phyloP scores from a whole-genome alignment of 2,797 vertebrate genomes.

The Varecia variegata region DNA sequence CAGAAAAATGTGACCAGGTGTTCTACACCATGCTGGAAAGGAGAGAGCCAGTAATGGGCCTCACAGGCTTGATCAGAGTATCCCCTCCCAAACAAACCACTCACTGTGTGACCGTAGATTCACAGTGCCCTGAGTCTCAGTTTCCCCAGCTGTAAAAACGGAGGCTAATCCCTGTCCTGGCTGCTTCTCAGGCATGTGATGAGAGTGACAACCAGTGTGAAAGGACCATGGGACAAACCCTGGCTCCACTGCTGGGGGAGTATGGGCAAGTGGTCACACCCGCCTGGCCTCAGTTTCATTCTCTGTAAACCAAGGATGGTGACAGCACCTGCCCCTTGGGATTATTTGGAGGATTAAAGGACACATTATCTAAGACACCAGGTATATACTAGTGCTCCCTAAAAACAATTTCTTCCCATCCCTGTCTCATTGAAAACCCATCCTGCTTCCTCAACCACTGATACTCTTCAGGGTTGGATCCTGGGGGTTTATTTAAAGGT shows the following conservation, averaged over 20 bases:
- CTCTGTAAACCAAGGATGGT: neutral
- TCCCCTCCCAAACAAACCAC: neutral
- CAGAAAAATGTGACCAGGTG: neutral
- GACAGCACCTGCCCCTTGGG: neutral
- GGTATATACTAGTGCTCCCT: neutral
- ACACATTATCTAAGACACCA: neutral
- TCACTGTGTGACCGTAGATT: fast-evolving
- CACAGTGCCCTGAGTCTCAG: neutral
- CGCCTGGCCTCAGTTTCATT: neutral
- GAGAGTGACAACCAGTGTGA: fast-evolving
- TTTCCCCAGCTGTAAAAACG: neutral
- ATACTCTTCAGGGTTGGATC: neutral
- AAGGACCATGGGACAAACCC: fast-evolving
- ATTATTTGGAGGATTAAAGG: neutral
- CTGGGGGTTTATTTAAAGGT: neutral
- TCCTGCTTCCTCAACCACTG: fast-evolving
- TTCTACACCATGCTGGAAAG: fast-evolving
- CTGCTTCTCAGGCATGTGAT: fast-evolving
- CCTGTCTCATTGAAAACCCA: neutral
- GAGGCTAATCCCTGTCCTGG: neutral
- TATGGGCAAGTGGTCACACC: fast-evolving
- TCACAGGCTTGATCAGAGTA: fast-evolving
- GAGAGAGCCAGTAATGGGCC: neutral
- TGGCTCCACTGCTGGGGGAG: fast-evolving
- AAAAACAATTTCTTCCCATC: neutral